These are phyloP conservation scores for Eupithecia inturbata DNA, from an alignment of 2,888 invertebrate genomes.

Conservation along the genomic window DNA sequence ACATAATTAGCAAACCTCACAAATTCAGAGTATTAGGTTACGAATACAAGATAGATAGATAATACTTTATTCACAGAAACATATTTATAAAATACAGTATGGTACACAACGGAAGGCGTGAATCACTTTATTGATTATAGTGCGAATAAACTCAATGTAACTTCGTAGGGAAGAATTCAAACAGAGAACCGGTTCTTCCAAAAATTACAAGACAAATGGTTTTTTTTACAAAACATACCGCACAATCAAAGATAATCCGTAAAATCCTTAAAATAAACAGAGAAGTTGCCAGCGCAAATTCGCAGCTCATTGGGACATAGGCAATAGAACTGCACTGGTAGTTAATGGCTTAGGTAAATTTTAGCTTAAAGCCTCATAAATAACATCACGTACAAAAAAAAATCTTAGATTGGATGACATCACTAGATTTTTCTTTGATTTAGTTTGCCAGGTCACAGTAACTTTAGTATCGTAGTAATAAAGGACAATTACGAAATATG, in stretches of 20 bases:
- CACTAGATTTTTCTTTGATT: not conserved
- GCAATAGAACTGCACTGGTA: not conserved
- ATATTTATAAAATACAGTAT: too few relatives aligned
- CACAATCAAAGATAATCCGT: constrained; percentile 14
- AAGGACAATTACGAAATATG: not conserved
- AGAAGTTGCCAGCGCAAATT: not conserved
- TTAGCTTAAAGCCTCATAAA: not conserved
- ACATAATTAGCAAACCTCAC: not conserved
- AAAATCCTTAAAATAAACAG: not conserved
- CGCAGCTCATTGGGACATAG: not conserved
- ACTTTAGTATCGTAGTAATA: not conserved
- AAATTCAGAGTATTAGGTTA: not conserved
- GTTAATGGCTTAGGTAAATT: not conserved
- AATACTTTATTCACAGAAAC: too few relatives aligned
- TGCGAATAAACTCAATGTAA: constrained; percentile 9
- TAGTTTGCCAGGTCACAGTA: not conserved
- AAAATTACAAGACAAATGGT: constrained; percentile 17
- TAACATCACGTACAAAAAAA: not conserved
- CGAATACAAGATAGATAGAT: too few relatives aligned
- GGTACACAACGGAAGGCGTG: constrained; percentile 11
- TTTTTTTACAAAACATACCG: constrained; percentile 28
- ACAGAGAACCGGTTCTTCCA: constrained; percentile 24
- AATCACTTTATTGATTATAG: not conserved
- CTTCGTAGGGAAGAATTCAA: constrained; percentile 5
- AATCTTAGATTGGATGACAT: not conserved